A percentile compares a stretch with the other conserved stretches of the same genome.
These are phyloP conservation scores for Mylabris sibirica DNA, from an alignment of 2,888 invertebrate species.

Conservation along the genomic window DNA sequence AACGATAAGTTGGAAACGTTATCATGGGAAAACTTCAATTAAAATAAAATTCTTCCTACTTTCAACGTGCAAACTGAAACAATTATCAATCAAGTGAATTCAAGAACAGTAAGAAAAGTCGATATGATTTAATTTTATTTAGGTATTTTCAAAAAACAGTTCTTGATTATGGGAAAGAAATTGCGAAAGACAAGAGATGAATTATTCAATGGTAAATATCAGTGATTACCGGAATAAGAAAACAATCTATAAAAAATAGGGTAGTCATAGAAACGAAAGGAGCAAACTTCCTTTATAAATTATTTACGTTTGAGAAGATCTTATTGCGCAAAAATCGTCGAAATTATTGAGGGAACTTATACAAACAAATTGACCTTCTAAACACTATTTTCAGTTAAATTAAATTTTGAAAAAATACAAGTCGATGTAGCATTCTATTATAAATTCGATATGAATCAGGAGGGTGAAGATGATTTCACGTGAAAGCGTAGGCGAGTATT, in stretches of 20 bases:
- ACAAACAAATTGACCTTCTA: not conserved
- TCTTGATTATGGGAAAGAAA: not conserved
- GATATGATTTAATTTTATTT: not conserved
- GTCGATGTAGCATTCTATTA: no score
- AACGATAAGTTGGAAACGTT: not conserved
- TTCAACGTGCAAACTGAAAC: not conserved
- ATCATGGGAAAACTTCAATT: no score
- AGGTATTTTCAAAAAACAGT: not conserved
- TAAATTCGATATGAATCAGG: no score
- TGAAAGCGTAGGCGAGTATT: no score
- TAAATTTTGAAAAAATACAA: no score
- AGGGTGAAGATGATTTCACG: no score
- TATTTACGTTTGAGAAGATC: not conserved
- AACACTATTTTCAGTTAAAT: no score
- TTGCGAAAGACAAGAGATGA: not conserved
- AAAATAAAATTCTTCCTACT: no score
- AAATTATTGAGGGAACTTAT: not conserved
- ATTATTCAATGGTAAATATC: conserved; percentile 1
- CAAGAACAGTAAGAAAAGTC: not conserved
- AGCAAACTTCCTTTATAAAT: not conserved
- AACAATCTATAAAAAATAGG: not conserved
- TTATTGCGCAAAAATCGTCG: not conserved
- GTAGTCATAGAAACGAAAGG: not conserved
- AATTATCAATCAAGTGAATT: not conserved
- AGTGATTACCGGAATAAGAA: not conserved